Evolutionary conservation across 2,888 invertebrate species (phyloP).

Genomic region (Patella ulyssiponensis): DNA sequence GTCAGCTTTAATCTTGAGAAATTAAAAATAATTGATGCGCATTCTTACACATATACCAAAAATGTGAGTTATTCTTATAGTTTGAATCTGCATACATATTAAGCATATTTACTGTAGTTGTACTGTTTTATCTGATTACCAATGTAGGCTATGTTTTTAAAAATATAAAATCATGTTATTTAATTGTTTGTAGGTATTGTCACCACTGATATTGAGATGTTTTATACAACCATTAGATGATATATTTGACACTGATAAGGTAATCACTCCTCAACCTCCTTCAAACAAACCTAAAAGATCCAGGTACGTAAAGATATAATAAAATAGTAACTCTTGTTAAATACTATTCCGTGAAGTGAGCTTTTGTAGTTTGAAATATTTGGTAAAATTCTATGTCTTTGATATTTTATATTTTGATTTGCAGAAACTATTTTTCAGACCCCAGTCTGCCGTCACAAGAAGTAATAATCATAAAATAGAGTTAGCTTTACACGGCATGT

Average conservation of each 20-base stretch:
- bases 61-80: too few species aligned
- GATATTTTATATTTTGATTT: too few species aligned
- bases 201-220: constrained; percentile 48
- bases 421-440: constrained; percentile 34
- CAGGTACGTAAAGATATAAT: neutral
- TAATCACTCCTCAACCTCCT: neutral
- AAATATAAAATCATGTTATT: neutral
- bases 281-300: neutral
- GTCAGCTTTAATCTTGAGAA: too few species aligned
- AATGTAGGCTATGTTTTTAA: too few species aligned
- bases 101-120: too few species aligned
- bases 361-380: too few species aligned
- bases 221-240: constrained; percentile 54
- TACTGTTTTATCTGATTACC: too few species aligned
- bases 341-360: neutral
- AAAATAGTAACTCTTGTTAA: constrained; percentile 13
- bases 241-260: constrained; percentile 37
- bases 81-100: too few species aligned
- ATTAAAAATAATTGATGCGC: too few species aligned
- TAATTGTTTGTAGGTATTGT: constrained; percentile 39
- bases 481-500: constrained; percentile 52
- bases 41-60: too few species aligned
- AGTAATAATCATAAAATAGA: constrained; percentile 40
- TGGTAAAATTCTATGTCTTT: too few species aligned
- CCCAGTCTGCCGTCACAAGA: constrained; percentile 42